Evolutionary conservation across 2,888 invertebrate genomes (phyloP), one percentile per base, ranked within the genome.

Genomic region (Sialis lutaria): DNA sequence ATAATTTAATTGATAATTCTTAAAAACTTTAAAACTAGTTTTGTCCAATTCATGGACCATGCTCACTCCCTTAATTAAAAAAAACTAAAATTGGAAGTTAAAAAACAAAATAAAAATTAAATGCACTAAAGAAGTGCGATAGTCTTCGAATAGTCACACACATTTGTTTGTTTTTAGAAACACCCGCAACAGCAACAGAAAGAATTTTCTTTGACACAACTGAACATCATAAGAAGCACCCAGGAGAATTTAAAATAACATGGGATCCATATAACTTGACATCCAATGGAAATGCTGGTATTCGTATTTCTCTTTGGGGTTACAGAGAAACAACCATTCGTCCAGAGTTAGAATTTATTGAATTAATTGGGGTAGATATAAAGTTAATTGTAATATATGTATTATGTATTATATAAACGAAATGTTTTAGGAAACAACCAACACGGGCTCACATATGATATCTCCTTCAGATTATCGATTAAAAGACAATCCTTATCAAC

Each of bases 251-350:
- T 44, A 75, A 73, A 57, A 81, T 92, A 44, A 77, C 79, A 12
- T 93, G 92, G 92, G 79, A 84, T 57, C 77, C 78, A 33, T 79
- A 77, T 58, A 91, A 92, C 67, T 79, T 93, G 60, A 90, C 91
- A 0, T 75, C 77, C 35, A 87, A 86, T 60, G 67, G 74, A 34
- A 82, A 81, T 57, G 82, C 86, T 0, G 75, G 76, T 42, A 75
- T 92, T 1, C 77, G 79, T 53, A 83, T 93, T 54, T 85, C 86
- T 0, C 63, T 93, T 8, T 93, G 86, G 85, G 92, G 92, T 1
- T 92, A 92, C 65, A 75, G 84, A 45, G 92, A 92, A 64, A 75
- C 79, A 0, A 85, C 83, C 0, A 87, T 86, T 48, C 65, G 70
- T 43, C 92, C 92, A 0, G 81, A 89, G 57, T 67, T 92, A 42